Evolutionary conservation across 2,888 invertebrate genomes (phyloP).

Genomic region (Diploptera punctata): DNA sequence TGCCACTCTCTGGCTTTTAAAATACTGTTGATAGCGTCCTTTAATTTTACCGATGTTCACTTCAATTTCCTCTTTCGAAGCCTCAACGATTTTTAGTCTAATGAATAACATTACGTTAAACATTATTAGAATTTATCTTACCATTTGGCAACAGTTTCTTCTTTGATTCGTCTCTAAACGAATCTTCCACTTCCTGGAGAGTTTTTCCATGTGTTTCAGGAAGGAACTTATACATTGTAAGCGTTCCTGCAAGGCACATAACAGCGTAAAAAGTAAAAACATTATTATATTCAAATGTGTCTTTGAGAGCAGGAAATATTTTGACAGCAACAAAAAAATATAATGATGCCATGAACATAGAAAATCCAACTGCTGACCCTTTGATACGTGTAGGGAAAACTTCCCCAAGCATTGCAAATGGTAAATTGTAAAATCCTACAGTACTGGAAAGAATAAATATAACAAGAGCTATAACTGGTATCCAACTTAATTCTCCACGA

Average conservation of each 20-base stretch:
- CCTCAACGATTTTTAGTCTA: no score
- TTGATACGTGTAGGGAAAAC: conserved; percentile 61
- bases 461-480: conserved; percentile 57
- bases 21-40: no score
- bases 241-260: conserved; percentile 57
- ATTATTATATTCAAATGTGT: conserved; percentile 54
- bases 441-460: conserved; percentile 60
- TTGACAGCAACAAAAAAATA: conserved; percentile 63
- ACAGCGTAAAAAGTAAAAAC: conserved; percentile 60
- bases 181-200: conserved; percentile 57
- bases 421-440: conserved; percentile 61
- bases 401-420: conserved; percentile 64
- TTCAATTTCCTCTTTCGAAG: no score
- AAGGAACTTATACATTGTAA: conserved; percentile 57
- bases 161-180: neutral
- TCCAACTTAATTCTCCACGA: conserved; percentile 45
- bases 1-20: no score
- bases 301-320: conserved; percentile 57
- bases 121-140: no score
- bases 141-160: no score
- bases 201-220: conserved; percentile 64
- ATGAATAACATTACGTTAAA: no score
- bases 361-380: conserved; percentile 58
- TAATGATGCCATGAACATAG: conserved; percentile 57
- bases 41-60: no score